phyloP scores from a whole-genome alignment of 2,797 vertebrate genomes.

The Falco berigora region DNA sequence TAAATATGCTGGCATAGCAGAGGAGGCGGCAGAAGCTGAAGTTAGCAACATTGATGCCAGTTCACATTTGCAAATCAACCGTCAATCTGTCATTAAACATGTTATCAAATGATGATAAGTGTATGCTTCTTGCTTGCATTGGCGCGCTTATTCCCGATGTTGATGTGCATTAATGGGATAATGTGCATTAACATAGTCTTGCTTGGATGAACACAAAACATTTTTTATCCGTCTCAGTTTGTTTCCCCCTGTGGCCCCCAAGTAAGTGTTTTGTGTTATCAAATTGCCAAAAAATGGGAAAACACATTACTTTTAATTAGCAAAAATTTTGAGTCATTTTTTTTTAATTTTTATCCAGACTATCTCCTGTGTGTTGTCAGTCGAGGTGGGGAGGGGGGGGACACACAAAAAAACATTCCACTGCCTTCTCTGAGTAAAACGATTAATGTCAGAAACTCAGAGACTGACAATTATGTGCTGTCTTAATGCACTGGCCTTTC shows the following conservation, averaged over 20 bases:
- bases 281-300: constrained; percentile 80
- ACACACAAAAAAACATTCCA: neutral
- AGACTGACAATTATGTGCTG: constrained; percentile 71
- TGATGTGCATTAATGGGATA: constrained; percentile 94
- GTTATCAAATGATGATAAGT: constrained; percentile 98
- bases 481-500: constrained; percentile 77
- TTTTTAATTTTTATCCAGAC: neutral
- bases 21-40: constrained; percentile 84
- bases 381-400: neutral
- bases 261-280: constrained; percentile 86
- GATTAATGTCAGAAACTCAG: constrained; percentile 73
- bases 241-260: constrained; percentile 84
- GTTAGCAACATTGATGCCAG: constrained; percentile 87
- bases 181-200: constrained; percentile 90
- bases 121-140: constrained; percentile 84
- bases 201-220: constrained; percentile 95
- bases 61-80: constrained; percentile 92
- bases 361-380: constrained; percentile 42
- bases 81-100: constrained; percentile 99
- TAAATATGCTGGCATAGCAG: constrained; percentile 88
- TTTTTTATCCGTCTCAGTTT: constrained; percentile 87
- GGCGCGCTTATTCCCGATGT: constrained; percentile 83
- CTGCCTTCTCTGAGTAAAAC: constrained; percentile 69
- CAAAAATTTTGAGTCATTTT: constrained; percentile 56
- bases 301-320: constrained; percentile 83